Evolutionary conservation across 2,888 invertebrate genomes (phyloP).

Genomic region (Cheilosia impressa): DNA sequence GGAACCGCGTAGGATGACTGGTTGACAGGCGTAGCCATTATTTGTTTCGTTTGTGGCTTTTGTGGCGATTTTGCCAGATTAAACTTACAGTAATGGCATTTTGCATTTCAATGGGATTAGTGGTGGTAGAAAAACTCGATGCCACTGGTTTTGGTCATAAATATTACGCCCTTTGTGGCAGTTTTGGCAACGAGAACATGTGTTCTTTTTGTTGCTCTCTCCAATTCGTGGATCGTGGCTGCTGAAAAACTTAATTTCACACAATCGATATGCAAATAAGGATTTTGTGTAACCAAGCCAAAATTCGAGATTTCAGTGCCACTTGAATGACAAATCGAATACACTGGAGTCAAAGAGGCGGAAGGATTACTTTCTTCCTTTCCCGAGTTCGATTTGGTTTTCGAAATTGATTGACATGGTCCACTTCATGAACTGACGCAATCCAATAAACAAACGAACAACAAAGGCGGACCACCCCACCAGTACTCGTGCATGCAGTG

Average conservation of each 20-base stretch:
- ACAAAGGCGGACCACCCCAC: neutral
- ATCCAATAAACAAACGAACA: conserved; percentile 37
- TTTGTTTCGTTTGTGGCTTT: conserved; percentile 41
- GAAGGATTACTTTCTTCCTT: conserved; percentile 2
- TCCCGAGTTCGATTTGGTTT: conserved; percentile 3
- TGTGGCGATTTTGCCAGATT: conserved; percentile 61
- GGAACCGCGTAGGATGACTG: neutral
- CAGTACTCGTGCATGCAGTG: neutral
- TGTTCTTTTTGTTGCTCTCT: conserved; percentile 28
- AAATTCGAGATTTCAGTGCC: conserved; percentile 1
- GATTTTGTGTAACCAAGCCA: neutral
- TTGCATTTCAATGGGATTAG: conserved; percentile 64
- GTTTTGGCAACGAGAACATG: conserved; percentile 43
- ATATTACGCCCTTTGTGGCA: conserved; percentile 16
- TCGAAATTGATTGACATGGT: conserved; percentile 45
- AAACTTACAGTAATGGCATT: conserved; percentile 67
- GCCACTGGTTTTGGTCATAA: conserved; percentile 41
- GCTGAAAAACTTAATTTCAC: conserved; percentile 45
- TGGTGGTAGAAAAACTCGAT: conserved; percentile 43
- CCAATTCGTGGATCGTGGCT: conserved; percentile 22
- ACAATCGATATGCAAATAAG: conserved; percentile 47
- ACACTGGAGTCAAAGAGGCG: neutral
- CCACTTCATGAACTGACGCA: conserved; percentile 39
- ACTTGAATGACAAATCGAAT: conserved; percentile 36
- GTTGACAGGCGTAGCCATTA: conserved; percentile 33